phyloP scores from a whole-genome alignment of 2,888 invertebrate genomes.

The Stegana nigrithorax region DNA sequence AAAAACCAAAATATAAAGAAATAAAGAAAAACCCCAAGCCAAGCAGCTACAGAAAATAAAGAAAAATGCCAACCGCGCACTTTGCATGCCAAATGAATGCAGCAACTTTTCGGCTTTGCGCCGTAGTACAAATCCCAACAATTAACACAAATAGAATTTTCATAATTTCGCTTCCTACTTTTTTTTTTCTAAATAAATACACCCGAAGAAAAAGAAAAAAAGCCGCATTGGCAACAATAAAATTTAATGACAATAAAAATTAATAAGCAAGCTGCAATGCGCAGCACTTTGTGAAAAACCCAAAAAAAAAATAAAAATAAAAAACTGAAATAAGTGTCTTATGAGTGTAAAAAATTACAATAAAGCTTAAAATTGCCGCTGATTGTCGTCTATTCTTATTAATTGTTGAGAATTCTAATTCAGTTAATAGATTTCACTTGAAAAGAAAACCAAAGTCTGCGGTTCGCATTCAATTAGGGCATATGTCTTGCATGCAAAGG shows the following conservation, averaged over 20 bases:
- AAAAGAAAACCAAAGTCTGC: too few relatives aligned
- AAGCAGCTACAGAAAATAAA: too few relatives aligned
- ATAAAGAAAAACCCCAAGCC: too few relatives aligned
- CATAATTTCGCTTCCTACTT: conserved; percentile 3
- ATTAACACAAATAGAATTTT: conserved; percentile 12
- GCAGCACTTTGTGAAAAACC: neutral
- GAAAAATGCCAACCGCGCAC: too few relatives aligned
- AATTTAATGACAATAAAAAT: conserved; percentile 63
- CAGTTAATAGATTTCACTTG: conserved; percentile 3
- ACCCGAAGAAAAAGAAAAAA: too few relatives aligned
- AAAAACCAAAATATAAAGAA: too few relatives aligned
- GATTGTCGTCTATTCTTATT: conserved; percentile 10
- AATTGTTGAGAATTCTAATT: neutral
- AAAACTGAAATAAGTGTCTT: too few relatives aligned
- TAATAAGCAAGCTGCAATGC: conserved; percentile 44
- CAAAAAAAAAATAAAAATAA: neutral
- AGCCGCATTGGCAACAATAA: conserved; percentile 7
- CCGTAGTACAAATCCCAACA: conserved; percentile 8
- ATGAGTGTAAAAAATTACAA: neutral
- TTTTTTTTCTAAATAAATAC: too few relatives aligned
- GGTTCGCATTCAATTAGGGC: conserved; percentile 5
- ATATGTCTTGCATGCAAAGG: conserved; percentile 6
- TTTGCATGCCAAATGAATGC: too few relatives aligned
- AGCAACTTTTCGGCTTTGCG: neutral
- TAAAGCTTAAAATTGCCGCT: conserved; percentile 4